Conservation (phyloP, 2,888 invertebrate species). For the Embidobia sp. region DNA sequence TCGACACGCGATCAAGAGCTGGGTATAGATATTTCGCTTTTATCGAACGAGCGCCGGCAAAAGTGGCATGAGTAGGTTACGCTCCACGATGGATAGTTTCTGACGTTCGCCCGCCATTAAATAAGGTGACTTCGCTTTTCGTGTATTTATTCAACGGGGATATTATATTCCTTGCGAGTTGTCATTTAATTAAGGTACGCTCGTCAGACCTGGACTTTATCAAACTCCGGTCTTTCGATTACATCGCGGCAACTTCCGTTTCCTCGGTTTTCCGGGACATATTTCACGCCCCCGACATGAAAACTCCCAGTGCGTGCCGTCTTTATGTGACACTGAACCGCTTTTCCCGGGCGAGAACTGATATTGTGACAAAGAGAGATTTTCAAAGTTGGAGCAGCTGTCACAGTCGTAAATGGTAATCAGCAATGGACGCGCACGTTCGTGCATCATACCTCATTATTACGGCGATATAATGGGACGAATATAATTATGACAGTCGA, state of each 20-base stretch:
- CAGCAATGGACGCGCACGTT: slow-evolving; percentile 36
- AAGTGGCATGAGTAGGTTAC: slow-evolving; percentile 20
- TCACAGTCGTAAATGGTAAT: slow-evolving; percentile 47
- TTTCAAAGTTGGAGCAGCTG: slow-evolving; percentile 49
- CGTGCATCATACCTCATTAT: slow-evolving; percentile 28
- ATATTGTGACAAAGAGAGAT: slow-evolving; percentile 49
- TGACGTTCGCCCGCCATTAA: too few species aligned
- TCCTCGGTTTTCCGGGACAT: slow-evolving; percentile 27
- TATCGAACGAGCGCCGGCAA: slow-evolving; percentile 36
- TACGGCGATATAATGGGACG: slow-evolving; percentile 11
- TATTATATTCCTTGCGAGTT: slow-evolving; percentile 14
- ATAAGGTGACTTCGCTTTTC: too few species aligned
- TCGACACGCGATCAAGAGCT: slow-evolving; percentile 48
- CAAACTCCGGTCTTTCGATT: slow-evolving; percentile 34
- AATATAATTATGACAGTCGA: slow-evolving; percentile 34
- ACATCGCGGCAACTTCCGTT: slow-evolving; percentile 22
- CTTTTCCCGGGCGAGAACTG: slow-evolving; percentile 37
- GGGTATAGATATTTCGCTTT: slow-evolving; percentile 40
- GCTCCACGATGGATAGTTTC: too few species aligned
- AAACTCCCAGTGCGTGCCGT: slow-evolving; percentile 12
- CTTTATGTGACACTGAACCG: slow-evolving; percentile 25
- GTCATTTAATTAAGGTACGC: slow-evolving; percentile 32
- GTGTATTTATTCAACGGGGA: too few species aligned
- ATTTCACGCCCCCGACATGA: slow-evolving; percentile 20
- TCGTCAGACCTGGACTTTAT: slow-evolving; percentile 10